Conservation (phyloP, 2,797 vertebrate species). For the Bradypus variegatus region DNA sequence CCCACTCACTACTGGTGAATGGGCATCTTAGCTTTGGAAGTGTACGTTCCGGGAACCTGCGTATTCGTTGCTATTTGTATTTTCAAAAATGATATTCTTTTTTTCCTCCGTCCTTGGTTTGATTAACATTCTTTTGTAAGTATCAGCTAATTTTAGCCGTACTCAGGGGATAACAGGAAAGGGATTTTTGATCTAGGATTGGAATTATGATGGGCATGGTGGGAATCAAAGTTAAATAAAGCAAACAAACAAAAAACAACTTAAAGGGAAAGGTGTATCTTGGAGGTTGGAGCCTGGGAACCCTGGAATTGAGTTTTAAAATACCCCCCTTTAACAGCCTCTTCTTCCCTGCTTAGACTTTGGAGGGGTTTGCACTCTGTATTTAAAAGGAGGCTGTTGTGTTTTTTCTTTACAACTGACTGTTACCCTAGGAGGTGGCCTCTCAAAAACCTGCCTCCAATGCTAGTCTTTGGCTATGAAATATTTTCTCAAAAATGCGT, state of each 20-base stretch:
- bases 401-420: neutral
- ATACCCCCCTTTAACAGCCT: fast-evolving
- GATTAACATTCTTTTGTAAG: neutral
- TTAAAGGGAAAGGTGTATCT: neutral
- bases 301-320: neutral
- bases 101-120: neutral
- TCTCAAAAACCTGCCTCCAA: neutral
- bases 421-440: neutral
- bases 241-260: no score
- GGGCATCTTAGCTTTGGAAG: neutral
- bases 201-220: neutral
- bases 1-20: neutral
- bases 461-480: neutral
- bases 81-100: neutral
- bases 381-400: neutral
- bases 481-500: neutral
- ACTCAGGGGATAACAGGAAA: neutral
- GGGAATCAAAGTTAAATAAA: neutral
- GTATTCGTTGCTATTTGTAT: neutral
- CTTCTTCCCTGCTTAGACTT: neutral
- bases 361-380: neutral
- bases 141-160: neutral
- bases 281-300: neutral
- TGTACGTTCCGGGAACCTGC: neutral
- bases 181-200: neutral